Percentiles rank a stretch among this genome's conserved stretches.
Evolutionary conservation across 2,888 invertebrate genomes (phyloP).

Genomic region (Drosophila mulleri): DNA sequence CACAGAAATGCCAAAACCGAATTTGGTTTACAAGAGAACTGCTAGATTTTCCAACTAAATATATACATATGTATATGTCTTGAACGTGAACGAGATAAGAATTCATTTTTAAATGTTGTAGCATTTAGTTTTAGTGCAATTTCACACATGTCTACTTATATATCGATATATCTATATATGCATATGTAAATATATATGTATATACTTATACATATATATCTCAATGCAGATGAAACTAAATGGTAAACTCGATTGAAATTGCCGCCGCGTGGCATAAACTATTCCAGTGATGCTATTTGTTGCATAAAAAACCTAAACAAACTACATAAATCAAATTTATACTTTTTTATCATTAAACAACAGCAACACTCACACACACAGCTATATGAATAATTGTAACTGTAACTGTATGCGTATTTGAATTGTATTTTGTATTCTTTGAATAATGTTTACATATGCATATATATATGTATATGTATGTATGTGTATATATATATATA

Average conservation of each 20-base stretch:
- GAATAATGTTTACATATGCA: slow-evolving; percentile 44
- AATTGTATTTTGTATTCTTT: slow-evolving; percentile 48
- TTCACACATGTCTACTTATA: slow-evolving; percentile 72
- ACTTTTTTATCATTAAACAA: slow-evolving; percentile 48
- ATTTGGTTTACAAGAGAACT: slow-evolving; percentile 65
- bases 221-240: slow-evolving; percentile 26
- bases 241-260: slow-evolving; percentile 64
- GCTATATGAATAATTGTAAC: slow-evolving; percentile 31
- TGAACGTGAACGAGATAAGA: slow-evolving; percentile 25
- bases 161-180: slow-evolving; percentile 34
- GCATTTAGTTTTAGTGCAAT: slow-evolving; percentile 80
- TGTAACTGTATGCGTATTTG: slow-evolving; percentile 46
- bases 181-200: slow-evolving; percentile 16
- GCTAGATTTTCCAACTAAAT: slow-evolving; percentile 69
- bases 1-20: slow-evolving; percentile 62
- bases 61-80: slow-evolving; percentile 21
- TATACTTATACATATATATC: slow-evolving; percentile 13
- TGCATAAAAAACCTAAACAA: slow-evolving; percentile 72
- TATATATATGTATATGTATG: slow-evolving; percentile 12
- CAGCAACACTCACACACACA: not conserved
- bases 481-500: slow-evolving; percentile 14
- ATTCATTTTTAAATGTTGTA: slow-evolving; percentile 80
- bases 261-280: slow-evolving; percentile 61
- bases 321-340: slow-evolving; percentile 77
- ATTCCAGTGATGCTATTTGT: slow-evolving; percentile 79